Conservation (phyloP, 2,113 vertebrate genomes). For the Xenopus laevis region DNA sequence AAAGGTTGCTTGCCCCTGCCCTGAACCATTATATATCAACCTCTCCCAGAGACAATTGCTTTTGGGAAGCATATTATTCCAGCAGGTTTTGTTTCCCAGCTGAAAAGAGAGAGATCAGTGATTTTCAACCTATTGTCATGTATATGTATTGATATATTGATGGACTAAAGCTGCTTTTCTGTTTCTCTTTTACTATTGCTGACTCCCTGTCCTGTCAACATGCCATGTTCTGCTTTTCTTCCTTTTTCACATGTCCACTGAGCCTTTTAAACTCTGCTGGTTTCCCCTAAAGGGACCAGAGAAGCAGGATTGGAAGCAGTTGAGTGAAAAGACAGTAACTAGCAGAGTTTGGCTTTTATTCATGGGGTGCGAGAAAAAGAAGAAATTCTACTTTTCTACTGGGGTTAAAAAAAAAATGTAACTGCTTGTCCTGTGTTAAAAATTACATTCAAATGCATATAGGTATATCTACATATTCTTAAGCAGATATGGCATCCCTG, state of each 20-base stretch:
- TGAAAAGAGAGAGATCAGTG: slow-evolving; percentile 2
- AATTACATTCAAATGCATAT: too few species aligned
- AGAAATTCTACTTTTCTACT: neutral
- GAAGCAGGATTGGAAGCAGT: neutral
- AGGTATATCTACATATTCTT: too few species aligned
- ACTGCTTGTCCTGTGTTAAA: neutral
- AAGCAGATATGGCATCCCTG: too few species aligned
- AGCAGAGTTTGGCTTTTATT: neutral
- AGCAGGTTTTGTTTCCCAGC: neutral
- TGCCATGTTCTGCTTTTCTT: slow-evolving; percentile 3
- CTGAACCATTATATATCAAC: neutral
- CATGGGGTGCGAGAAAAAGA: neutral
- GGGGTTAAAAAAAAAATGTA: slow-evolving; percentile 2
- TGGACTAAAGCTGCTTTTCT: neutral
- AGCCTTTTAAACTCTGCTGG: slow-evolving; percentile 1
- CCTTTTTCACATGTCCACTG: neutral
- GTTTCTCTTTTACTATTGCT: neutral
- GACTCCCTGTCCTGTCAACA: slow-evolving; percentile 3
- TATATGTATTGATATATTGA: slow-evolving; percentile 6
- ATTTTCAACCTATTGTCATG: slow-evolving; percentile 5
- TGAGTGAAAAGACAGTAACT: neutral
- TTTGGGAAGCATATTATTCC: neutral
- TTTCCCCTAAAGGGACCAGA: neutral
- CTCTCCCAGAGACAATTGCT: neutral
- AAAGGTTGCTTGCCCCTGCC: neutral